These are phyloP conservation scores for Anastrepha ludens DNA, from an alignment of 1,140 invertebrate species.

Conservation along the genomic window DNA sequence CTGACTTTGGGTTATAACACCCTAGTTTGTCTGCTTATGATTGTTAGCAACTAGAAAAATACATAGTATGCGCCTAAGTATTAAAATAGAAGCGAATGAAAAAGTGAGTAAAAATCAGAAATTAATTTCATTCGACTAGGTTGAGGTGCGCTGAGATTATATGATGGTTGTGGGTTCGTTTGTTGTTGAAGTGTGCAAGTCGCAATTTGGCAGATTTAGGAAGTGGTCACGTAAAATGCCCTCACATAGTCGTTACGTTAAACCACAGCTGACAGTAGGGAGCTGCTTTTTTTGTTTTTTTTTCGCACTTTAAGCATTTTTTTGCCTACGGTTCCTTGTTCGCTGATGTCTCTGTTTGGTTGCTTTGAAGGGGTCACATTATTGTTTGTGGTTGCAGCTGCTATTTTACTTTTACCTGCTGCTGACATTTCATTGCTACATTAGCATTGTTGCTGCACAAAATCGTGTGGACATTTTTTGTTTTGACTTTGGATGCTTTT, in stretches of 20 bases:
- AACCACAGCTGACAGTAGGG: neutral
- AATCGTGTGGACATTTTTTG: conserved; percentile 33
- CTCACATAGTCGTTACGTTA: neutral
- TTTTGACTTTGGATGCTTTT: neutral
- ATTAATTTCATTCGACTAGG: conserved; percentile 3
- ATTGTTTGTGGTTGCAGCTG: neutral
- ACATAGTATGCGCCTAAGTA: too few species aligned
- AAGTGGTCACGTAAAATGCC: neutral
- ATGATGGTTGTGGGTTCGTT: conserved; percentile 16
- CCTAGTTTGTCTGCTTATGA: neutral
- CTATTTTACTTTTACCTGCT: conserved; percentile 27
- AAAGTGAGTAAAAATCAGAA: neutral
- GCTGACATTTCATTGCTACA: neutral
- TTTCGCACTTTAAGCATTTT: neutral
- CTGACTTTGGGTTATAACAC: neutral
- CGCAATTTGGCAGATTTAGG: conserved; percentile 19
- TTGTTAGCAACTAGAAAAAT: neutral
- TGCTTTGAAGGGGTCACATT: neutral
- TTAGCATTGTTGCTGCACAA: neutral
- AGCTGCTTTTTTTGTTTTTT: neutral
- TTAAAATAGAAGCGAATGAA: neutral
- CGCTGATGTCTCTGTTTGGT: neutral
- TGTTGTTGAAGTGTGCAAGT: conserved; percentile 8
- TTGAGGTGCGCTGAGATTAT: neutral
- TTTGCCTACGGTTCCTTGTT: neutral